A percentile compares a stretch with the other conserved stretches of the same genome.
These are phyloP conservation scores for Lasioglossum albipes DNA, from an alignment of 1,140 invertebrate species.

Conservation along the genomic window DNA sequence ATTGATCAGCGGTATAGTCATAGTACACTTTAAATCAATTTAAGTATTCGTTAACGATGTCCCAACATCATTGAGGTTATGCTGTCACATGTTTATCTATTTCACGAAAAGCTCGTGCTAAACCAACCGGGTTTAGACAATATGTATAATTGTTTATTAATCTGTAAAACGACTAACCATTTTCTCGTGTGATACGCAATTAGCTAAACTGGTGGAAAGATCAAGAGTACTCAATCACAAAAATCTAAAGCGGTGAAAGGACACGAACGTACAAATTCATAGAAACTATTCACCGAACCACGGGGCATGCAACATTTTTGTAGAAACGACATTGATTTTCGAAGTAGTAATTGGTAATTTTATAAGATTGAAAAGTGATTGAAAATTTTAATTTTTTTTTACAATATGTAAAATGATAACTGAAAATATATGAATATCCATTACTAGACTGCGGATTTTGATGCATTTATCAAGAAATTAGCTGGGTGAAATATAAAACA, in stretches of 20 bases:
- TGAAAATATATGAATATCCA: too few species aligned
- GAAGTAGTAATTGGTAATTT: too few species aligned
- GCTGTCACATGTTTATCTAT: conserved; percentile 71
- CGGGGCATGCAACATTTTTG: too few species aligned
- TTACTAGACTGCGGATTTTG: too few species aligned
- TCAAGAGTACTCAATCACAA: neutral
- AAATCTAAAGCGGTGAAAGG: neutral
- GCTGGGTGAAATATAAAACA: too few species aligned
- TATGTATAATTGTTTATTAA: neutral
- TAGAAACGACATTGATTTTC: too few species aligned
- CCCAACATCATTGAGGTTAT: conserved; percentile 53
- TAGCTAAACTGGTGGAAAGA: neutral
- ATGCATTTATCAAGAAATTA: too few species aligned
- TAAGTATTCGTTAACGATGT: neutral
- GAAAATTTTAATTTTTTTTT: too few species aligned
- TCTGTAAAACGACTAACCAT: conserved; percentile 48
- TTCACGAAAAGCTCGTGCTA: neutral
- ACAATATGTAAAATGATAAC: too few species aligned
- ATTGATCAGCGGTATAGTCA: neutral
- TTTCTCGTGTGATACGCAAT: neutral
- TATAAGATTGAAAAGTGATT: too few species aligned
- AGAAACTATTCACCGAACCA: neutral
- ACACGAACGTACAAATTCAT: neutral
- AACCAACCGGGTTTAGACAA: too few species aligned
- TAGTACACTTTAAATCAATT: neutral